These are phyloP conservation scores for Calycopis cecrops DNA, from an alignment of 1,140 invertebrate genomes.

Conservation along the genomic window DNA sequence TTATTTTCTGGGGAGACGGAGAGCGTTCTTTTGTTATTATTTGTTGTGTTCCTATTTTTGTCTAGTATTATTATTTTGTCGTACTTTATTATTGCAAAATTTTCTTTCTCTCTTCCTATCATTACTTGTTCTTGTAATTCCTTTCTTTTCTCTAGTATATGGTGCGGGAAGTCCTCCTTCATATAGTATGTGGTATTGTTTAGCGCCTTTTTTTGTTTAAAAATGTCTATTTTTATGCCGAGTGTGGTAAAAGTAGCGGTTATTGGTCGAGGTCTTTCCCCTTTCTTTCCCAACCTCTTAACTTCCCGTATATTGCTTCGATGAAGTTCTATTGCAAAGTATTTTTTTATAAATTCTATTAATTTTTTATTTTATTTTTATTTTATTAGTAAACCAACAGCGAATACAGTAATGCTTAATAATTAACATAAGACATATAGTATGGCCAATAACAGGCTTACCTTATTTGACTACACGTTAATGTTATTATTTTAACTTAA, in stretches of 20 bases:
- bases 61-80: too few species aligned
- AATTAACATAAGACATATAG: too few species aligned
- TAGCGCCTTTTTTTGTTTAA: neutral
- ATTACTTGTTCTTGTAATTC: neutral
- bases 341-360: constrained; percentile 17
- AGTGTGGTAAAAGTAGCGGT: neutral
- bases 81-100: neutral
- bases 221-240: neutral
- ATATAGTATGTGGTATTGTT: neutral
- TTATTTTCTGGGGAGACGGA: too few species aligned
- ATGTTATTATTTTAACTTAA: too few species aligned
- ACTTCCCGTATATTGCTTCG: constrained; percentile 7
- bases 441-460: too few species aligned
- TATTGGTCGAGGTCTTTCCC: constrained; percentile 5
- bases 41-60: too few species aligned
- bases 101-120: neutral
- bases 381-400: too few species aligned
- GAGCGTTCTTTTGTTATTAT: too few species aligned
- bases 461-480: too few species aligned
- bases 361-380: constrained; percentile 12
- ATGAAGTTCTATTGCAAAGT: neutral
- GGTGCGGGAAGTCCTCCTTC: neutral
- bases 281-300: constrained; percentile 11
- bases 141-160: neutral
- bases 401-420: too few species aligned